Base-by-base conservation (phyloP, 2,888 invertebrate genomes). In the Luperina testacea region DNA sequence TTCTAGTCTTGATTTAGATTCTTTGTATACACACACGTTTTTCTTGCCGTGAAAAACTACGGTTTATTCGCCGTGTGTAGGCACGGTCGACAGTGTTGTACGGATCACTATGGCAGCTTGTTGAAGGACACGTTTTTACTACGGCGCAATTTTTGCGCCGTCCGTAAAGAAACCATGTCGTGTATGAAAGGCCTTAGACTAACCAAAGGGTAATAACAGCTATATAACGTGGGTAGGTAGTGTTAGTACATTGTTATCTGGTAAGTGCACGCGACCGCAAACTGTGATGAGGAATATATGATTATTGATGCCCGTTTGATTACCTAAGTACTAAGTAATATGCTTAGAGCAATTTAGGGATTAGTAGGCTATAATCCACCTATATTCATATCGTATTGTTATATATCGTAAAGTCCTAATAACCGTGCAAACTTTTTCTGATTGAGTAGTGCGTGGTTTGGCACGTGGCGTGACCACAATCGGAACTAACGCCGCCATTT, bases 231-330 rank as follows among this genome's bases (percentile, higher is more conserved):
- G 9, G 53, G 20, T 7, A 53, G 8, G 20, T 20, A 24, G 24
- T 53, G 20, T 53, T 9, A 6, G 1, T 53, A 53, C 38, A 61
- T 45, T 78, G 76, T 79, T 86, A 77, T 81, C 87, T 65, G 64
- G n/a, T 51, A 53, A 38, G 15, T 73, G 72, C 78, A 87, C 76
- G 75, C 75, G 42, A 84, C 61, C 32, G 57, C n/a, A 57, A 69
- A 63, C 45, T 13, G 38, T 80, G 65, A 86, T 75, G 75, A 81
- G 69, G 65, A n/a, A 67, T 72, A 32, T 57, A 81, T 73, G 64
- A 67, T 83, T 63, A 80, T 78, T 79, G 68, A 86, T 75, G 80
- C 11, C 13, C 48, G 27, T 80, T 80, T 76, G 38, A 83, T 9
- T 69, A 24, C 65, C 0, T 32, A 57, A 20, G 27, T 57, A 53